phyloP scores from a whole-genome alignment of 2,797 vertebrate genomes.

The Loris lydekkerianus region DNA sequence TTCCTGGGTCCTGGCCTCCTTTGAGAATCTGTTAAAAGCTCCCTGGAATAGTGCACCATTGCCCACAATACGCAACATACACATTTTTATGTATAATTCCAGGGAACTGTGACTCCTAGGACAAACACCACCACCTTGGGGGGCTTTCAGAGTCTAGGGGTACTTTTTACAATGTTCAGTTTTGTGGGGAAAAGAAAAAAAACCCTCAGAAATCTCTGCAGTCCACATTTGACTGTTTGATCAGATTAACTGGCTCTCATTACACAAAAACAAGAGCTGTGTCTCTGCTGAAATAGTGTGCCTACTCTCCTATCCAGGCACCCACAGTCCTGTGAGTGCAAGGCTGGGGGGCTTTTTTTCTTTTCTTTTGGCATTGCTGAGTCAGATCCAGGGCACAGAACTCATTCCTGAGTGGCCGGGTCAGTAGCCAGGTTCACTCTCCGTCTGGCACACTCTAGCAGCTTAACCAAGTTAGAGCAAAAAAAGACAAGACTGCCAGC shows the following conservation, averaged over 20 bases:
- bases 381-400: neutral
- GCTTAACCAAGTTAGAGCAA: neutral
- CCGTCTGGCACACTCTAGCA: neutral
- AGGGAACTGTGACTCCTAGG: neutral
- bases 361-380: neutral
- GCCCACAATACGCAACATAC: neutral
- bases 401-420: neutral
- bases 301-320: neutral
- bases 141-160: neutral
- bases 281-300: conserved; percentile 54
- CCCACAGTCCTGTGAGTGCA: neutral
- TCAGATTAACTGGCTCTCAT: conserved; percentile 67
- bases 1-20: neutral
- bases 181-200: neutral
- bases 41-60: neutral
- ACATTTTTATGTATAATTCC: neutral
- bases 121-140: neutral
- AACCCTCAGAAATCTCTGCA: neutral
- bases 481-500: neutral
- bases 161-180: neutral
- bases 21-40: conserved; percentile 23
- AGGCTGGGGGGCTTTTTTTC: neutral
- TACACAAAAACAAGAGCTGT: conserved; percentile 46
- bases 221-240: neutral
- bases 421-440: neutral